These are phyloP conservation scores for Syngnathus floridae DNA, from an alignment of 2,113 vertebrate species.

Conservation along the genomic window DNA sequence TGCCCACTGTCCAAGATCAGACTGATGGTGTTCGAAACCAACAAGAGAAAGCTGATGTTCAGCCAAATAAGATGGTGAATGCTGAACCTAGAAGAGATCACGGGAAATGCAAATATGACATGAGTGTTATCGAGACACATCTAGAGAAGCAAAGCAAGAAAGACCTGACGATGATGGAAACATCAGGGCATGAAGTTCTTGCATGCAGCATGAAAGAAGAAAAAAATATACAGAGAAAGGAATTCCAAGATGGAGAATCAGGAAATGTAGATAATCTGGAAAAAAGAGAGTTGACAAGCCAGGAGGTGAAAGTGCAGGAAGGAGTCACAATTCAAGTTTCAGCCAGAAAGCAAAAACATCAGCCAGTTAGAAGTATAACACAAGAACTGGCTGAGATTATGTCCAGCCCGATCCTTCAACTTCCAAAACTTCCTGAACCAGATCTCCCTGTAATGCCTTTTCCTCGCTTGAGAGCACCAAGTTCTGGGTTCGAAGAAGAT, in stretches of 20 bases:
- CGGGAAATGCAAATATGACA: not conserved
- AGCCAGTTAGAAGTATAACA: constrained; percentile 43
- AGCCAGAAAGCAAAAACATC: not conserved
- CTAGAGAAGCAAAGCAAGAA: not conserved
- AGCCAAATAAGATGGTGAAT: not conserved
- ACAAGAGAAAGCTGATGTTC: not conserved
- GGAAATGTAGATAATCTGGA: constrained; percentile 7
- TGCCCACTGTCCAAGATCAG: constrained; percentile 13
- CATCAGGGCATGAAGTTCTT: not conserved
- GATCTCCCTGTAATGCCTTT: constrained; percentile 22
- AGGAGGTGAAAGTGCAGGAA: not conserved
- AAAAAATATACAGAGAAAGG: not conserved
- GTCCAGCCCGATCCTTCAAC: constrained; percentile 31
- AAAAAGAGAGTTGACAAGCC: constrained; percentile 5
- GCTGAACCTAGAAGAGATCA: constrained; percentile 1
- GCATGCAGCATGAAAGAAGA: constrained; percentile 12
- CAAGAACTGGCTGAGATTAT: constrained; percentile 58
- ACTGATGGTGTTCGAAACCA: not conserved
- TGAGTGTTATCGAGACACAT: not conserved
- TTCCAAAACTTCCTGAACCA: constrained; percentile 4
- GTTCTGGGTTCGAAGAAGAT: constrained; percentile 19
- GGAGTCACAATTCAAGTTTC: constrained; percentile 12
- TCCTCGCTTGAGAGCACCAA: constrained; percentile 50
- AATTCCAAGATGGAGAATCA: not conserved
- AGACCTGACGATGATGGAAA: not conserved